These are phyloP conservation scores for Chirona hameri DNA, from an alignment of 2,888 invertebrate genomes.

Conservation along the genomic window DNA sequence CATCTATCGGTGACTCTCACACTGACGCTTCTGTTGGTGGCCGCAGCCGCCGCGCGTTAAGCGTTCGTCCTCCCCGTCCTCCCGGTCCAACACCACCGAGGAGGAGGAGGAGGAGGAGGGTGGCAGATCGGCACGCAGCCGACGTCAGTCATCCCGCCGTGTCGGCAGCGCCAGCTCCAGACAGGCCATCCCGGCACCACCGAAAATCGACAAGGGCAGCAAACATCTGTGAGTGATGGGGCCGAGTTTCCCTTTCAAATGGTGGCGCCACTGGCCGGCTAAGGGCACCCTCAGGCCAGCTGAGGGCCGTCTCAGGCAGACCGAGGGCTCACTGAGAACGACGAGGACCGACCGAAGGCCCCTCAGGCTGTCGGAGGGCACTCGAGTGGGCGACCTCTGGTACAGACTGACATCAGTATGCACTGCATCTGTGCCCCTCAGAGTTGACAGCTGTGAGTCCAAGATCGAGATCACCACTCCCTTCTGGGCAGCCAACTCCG, in stretches of 20 bases:
- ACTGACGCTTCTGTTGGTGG: not conserved
- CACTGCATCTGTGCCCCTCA: conserved; percentile 44
- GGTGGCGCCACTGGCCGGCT: not conserved
- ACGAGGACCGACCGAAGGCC: too few relatives aligned
- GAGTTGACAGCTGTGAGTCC: conserved; percentile 84
- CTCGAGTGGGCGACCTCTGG: too few relatives aligned
- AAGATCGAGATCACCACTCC: conserved; percentile 89
- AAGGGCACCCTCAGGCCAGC: too few relatives aligned
- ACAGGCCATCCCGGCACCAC: not conserved
- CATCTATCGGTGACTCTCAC: too few relatives aligned
- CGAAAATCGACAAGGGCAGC: not conserved
- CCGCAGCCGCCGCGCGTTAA: not conserved
- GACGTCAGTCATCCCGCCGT: not conserved
- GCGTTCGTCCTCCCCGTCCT: not conserved
- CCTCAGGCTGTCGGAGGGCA: too few relatives aligned
- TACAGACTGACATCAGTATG: too few relatives aligned
- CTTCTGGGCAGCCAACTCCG: conserved; percentile 90
- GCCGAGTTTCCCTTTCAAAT: not conserved
- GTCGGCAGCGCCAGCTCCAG: not conserved
- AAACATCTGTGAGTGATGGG: not conserved
- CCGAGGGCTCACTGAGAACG: too few relatives aligned
- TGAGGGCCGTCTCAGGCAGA: too few relatives aligned
- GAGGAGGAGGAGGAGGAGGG: not conserved
- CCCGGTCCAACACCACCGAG: not conserved
- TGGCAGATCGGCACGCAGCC: not conserved